These are phyloP conservation scores for Drosophila kanekoi DNA, from an alignment of 2,888 invertebrate species.

Conservation along the genomic window DNA sequence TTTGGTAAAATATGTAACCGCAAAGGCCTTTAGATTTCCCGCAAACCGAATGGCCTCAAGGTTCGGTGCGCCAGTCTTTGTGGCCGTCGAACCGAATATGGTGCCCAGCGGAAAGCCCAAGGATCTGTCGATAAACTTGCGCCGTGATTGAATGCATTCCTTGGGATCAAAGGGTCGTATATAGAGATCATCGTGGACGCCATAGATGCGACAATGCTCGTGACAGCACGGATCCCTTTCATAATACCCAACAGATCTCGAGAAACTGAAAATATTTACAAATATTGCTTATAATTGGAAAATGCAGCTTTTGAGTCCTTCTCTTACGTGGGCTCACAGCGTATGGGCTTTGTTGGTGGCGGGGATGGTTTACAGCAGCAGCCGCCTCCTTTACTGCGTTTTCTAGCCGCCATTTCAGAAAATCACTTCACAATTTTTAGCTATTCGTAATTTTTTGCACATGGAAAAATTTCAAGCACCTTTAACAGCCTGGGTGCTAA, in stretches of 20 bases:
- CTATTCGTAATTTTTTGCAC: slow-evolving; percentile 2
- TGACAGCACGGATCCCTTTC: slow-evolving; percentile 57
- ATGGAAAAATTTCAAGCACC: slow-evolving; percentile 18
- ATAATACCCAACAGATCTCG: slow-evolving; percentile 18
- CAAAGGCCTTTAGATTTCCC: slow-evolving; percentile 77
- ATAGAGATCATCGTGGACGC: slow-evolving; percentile 64
- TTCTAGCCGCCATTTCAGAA: slow-evolving; percentile 25
- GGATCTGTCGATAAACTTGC: slow-evolving; percentile 46
- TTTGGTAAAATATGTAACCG: slow-evolving; percentile 76
- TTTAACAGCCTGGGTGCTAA: slow-evolving; percentile 4
- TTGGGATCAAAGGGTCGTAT: slow-evolving; percentile 47
- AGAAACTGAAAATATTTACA: slow-evolving; percentile 4
- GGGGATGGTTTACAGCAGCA: slow-evolving; percentile 8
- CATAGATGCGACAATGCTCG: slow-evolving; percentile 61
- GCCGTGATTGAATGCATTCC: slow-evolving; percentile 41
- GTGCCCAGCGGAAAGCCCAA: slow-evolving; percentile 74
- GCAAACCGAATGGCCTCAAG: slow-evolving; percentile 68
- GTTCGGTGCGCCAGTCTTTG: slow-evolving; percentile 48
- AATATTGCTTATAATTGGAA: neutral
- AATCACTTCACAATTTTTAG: slow-evolving; percentile 7
- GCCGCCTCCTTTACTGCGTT: slow-evolving; percentile 34
- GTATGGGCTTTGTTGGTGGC: slow-evolving; percentile 2
- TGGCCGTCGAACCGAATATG: slow-evolving; percentile 47
- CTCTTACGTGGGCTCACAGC: slow-evolving; percentile 30
- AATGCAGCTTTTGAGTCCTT: neutral